Evolutionary conservation across 2,888 invertebrate genomes (phyloP).

Genomic region (Notodonta ziczac): DNA sequence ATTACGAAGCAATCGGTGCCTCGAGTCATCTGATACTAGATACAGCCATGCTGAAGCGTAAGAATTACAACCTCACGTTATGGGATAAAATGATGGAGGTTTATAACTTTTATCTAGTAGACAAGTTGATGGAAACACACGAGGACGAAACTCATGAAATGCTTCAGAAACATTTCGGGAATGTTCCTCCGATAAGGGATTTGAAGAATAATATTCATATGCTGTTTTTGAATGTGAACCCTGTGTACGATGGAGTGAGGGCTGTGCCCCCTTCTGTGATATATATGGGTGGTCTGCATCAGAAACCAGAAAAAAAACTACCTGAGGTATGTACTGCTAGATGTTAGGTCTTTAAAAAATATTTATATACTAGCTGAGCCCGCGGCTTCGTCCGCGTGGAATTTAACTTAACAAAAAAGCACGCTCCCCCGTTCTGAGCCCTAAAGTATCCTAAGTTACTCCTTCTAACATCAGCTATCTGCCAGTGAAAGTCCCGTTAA

Average conservation of each 20-base stretch:
- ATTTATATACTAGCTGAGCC: too few species aligned
- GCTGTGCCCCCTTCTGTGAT: slow-evolving; percentile 49
- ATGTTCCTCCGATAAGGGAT: slow-evolving; percentile 33
- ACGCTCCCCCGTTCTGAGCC: too few species aligned
- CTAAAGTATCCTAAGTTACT: too few species aligned
- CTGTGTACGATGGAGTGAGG: slow-evolving; percentile 45
- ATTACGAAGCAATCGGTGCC: slow-evolving; percentile 42
- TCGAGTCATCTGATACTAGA: slow-evolving; percentile 49
- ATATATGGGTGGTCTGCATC: slow-evolving; percentile 47
- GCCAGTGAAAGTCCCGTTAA: too few species aligned
- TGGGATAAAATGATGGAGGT: slow-evolving; percentile 47
- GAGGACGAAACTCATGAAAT: slow-evolving; percentile 16
- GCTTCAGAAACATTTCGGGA: slow-evolving; percentile 35
- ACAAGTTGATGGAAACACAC: slow-evolving; percentile 4
- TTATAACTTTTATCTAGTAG: slow-evolving; percentile 23
- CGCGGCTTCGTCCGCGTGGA: too few species aligned
- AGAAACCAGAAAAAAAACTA: slow-evolving; percentile 34
- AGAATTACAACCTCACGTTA: slow-evolving; percentile 38
- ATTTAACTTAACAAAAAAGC: too few species aligned
- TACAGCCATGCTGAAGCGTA: slow-evolving; percentile 31
- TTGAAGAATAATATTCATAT: slow-evolving; percentile 45
- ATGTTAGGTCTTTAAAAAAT: background rate
- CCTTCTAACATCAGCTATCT: too few species aligned
- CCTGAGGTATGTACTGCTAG: slow-evolving; percentile 41
- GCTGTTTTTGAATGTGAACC: slow-evolving; percentile 46